phyloP scores from a whole-genome alignment of 2,888 invertebrate genomes.

The Pristionchus entomophagus region DNA sequence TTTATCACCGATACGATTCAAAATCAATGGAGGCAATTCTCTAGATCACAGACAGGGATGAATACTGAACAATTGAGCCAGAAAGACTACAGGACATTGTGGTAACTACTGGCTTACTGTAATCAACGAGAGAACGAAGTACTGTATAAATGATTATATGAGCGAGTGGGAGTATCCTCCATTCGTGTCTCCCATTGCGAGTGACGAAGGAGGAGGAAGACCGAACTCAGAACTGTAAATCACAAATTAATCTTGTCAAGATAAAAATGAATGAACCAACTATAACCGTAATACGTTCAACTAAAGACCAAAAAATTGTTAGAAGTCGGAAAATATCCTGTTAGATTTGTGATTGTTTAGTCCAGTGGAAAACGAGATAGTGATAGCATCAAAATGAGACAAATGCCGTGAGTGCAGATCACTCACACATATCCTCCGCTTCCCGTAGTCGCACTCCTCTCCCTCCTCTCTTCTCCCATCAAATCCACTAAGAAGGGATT shows the following conservation, averaged over 20 bases:
- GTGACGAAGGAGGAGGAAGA: conserved; percentile 41
- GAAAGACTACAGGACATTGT: conserved; percentile 25
- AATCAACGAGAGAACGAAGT: not conserved
- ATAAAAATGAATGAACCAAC: not conserved
- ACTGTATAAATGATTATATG: conserved; percentile 9
- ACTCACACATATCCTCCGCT: conserved; percentile 7
- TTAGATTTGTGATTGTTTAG: too few relatives aligned
- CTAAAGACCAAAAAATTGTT: too few relatives aligned
- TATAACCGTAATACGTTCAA: too few relatives aligned
- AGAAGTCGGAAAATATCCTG: too few relatives aligned
- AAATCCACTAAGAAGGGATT: conserved; percentile 46
- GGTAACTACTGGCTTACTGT: conserved; percentile 16
- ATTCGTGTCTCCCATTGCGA: conserved; percentile 10
- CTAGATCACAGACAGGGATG: conserved; percentile 20
- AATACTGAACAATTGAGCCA: not conserved
- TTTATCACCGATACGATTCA: not conserved
- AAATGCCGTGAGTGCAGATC: not conserved
- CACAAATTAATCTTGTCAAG: not conserved
- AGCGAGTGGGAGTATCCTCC: conserved; percentile 6
- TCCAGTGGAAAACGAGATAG: too few relatives aligned
- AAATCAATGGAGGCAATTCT: conserved; percentile 3
- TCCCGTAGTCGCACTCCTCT: not conserved
- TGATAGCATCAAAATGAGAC: too few relatives aligned
- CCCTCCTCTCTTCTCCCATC: conserved; percentile 12
- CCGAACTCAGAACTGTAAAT: conserved; percentile 47